Evolutionary conservation across 2,113 vertebrate species (phyloP), one percentile per base, ranked within the genome.

Genomic region (Lepidothrix coronata): DNA sequence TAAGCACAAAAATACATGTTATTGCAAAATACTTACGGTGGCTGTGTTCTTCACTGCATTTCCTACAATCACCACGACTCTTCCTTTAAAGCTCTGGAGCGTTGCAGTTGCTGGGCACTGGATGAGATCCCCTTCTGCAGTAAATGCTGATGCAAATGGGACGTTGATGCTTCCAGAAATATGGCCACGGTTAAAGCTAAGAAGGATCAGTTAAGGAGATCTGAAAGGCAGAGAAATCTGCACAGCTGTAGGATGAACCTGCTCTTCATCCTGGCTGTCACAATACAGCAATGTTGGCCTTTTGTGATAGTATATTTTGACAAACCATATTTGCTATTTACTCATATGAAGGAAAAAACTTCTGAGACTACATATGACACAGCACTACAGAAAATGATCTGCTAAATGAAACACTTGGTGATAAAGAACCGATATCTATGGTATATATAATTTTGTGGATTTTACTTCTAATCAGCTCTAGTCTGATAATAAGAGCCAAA

Each of bases 101-200:
- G 87, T 94, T 68, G 98, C 96, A 11, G 98, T 97, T 23, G 98
- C 96, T 9, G 99, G 98, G 93, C 99, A 98, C 92, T 98, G 98
- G 88, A 98, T 33, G 18, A 99, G 98, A 72, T 99, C 99, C 16
- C 99, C 98, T 35, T 99, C 99, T 0, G 97, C 63, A 12, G 98
- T 98, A 88, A 99, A 99, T 5, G 98, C 98, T 4, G 98, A 95
- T 44, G 97, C 97, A 96, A 99, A 99, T 1, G 99, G 98, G 92
- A 99, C 96, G 85, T 98, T 99, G 97, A 99, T 98, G 98, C 99
- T 99, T 76, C 99, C 98, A 30, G 99, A 98, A 91, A 99, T 98
- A 86, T 99, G 99, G 70, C 99, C 99, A 70, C 99, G 98, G 95
- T 98, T 97, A 93, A 99, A 99, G 96, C 99, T 99, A 96, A 80